Conservation (phyloP, 2,113 vertebrate species). For the Turnix velox region DNA sequence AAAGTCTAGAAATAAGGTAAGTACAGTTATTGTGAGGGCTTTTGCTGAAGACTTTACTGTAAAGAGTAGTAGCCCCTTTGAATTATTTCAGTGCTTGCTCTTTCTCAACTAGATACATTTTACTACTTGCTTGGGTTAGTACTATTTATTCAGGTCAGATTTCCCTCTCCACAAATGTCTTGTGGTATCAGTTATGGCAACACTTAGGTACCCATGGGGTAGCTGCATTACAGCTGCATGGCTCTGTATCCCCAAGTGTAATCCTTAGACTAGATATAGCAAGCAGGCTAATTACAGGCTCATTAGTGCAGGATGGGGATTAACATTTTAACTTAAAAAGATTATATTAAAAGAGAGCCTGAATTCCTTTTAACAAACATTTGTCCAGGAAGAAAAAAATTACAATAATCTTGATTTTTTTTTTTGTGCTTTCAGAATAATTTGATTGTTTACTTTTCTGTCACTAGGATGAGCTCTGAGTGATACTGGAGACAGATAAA, state of each 20-base stretch:
- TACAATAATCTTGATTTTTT: neutral
- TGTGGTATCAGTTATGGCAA: neutral
- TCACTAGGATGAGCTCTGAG: constrained; percentile 75
- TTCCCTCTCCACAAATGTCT: no score
- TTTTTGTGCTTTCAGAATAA: neutral
- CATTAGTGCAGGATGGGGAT: neutral
- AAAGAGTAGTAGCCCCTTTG: neutral
- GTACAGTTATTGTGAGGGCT: neutral
- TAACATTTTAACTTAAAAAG: neutral
- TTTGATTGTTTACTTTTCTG: constrained; percentile 9
- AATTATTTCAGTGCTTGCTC: neutral
- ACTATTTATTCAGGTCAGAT: neutral
- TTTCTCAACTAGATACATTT: neutral
- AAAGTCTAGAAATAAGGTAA: constrained; percentile 80
- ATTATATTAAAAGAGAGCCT: neutral
- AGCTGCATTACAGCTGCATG: rapidly evolving
- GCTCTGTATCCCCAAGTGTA: neutral
- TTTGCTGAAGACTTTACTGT: neutral
- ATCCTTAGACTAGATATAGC: neutral
- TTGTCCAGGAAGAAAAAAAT: neutral
- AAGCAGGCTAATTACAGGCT: neutral
- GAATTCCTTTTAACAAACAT: neutral
- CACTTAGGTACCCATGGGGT: no score
- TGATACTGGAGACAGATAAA: neutral
- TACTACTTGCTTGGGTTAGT: neutral